Evolutionary conservation across 2,888 invertebrate species (phyloP), one percentile per base, ranked within the genome.

Genomic region (Caenorhabditis imperialis): DNA sequence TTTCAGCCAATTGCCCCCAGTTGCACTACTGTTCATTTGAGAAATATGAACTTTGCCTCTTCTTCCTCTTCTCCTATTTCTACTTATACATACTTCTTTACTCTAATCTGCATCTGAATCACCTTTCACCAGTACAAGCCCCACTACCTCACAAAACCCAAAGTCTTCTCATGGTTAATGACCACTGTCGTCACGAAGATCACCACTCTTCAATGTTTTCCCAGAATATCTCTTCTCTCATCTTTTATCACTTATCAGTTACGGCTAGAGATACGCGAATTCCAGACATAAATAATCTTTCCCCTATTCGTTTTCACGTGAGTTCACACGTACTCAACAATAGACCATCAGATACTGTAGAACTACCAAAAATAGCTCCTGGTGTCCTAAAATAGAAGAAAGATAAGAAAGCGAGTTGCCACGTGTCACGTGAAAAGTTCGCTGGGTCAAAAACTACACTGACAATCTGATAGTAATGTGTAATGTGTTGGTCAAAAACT

Each of bases 391-490:
- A 40, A 40, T 40, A 40, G 40, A 12, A 6, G 40, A 40, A 18
- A 16, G 20, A 40, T 40, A 20, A 40, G 16, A 40, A 14, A 38
- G 38, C n/a, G 38, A 38, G 4, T n/a, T n/a, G 38, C 16, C 3
- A 18, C 18, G 40, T 40, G 40, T 40, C 40, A 40, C 40, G 40
- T 40, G 40, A 40, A 40, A 14, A 37, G 40, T 40, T 40, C 40
- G 18, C 38, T 4, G 14, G n/a, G n/a, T n/a, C 7, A 38, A 38
- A 38, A 10, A 38, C 14, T 12, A n/a, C 4, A 38, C 10, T 14
- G 38, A 14, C 10, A 14, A 38, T 14, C 10, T 38, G 40, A 4
- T 16, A 5, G 4, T 14, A 10, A 16, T 12, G 38, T 38, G 3
- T 3, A 4, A n/a, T n/a, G n/a, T n/a, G n/a, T n/a, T n/a, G n/a